phyloP scores from a whole-genome alignment of 2,888 invertebrate genomes.

The Rotaria macrura region DNA sequence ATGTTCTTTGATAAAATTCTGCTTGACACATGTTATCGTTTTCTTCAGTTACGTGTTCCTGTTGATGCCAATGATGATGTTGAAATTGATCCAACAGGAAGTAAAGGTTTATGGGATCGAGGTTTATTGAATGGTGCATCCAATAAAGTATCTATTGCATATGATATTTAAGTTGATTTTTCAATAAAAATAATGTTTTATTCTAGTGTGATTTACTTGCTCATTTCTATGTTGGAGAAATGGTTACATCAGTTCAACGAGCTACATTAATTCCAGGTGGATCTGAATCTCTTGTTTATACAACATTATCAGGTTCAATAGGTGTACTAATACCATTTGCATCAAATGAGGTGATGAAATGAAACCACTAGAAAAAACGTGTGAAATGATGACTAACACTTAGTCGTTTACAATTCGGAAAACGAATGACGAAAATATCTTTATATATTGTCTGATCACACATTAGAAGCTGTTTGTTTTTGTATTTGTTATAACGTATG shows the following conservation, averaged over 20 bases:
- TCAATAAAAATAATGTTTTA: constrained; percentile 21
- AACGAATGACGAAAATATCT: neutral
- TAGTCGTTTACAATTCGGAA: constrained; percentile 22
- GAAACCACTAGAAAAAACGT: constrained; percentile 18
- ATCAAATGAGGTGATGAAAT: constrained; percentile 48
- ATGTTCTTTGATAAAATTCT: constrained; percentile 18
- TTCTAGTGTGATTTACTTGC: constrained; percentile 64
- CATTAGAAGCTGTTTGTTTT: neutral
- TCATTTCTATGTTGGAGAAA: constrained; percentile 89
- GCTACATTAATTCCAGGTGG: constrained; percentile 93
- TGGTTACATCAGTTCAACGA: constrained; percentile 83
- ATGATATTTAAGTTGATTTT: neutral
- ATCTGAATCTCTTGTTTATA: constrained; percentile 87
- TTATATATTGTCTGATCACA: neutral
- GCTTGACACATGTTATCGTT: constrained; percentile 5
- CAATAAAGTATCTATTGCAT: constrained; percentile 64
- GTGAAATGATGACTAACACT: neutral
- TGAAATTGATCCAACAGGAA: constrained; percentile 97
- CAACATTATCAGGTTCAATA: constrained; percentile 80
- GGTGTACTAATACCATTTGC: constrained; percentile 50
- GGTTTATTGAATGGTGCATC: constrained; percentile 88
- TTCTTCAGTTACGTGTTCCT: constrained; percentile 52
- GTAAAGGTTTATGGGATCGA: constrained; percentile 81
- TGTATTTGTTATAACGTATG: neutral
- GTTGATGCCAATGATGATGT: constrained; percentile 87